Evolutionary conservation across 1,140 invertebrate species (phyloP).

Genomic region (Calephelis nemesis): DNA sequence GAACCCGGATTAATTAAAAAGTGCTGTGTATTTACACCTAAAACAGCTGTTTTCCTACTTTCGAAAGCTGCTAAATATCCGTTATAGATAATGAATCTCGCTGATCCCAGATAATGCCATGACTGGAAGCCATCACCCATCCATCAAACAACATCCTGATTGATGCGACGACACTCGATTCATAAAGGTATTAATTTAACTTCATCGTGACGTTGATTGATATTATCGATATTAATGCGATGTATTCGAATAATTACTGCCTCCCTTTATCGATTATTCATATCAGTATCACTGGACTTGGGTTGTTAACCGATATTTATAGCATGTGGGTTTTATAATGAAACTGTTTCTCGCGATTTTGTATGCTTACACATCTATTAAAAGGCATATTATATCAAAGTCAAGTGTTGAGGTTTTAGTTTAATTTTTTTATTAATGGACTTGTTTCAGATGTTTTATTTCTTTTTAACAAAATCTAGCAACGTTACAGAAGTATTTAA

Average conservation of each 20-base stretch:
- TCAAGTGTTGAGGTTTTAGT: too few relatives aligned
- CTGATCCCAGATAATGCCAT: slow-evolving; percentile 24
- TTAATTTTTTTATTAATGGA: too few relatives aligned
- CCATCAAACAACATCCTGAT: slow-evolving; percentile 53
- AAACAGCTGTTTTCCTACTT: too few relatives aligned
- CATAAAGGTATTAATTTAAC: slow-evolving; percentile 73
- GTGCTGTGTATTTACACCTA: too few relatives aligned
- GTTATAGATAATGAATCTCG: slow-evolving; percentile 8
- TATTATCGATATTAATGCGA: slow-evolving; percentile 68
- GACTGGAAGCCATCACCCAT: slow-evolving; percentile 45
- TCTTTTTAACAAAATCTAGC: too few relatives aligned
- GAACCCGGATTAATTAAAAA: too few relatives aligned
- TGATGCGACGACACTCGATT: slow-evolving; percentile 63
- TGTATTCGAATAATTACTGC: slow-evolving; percentile 56
- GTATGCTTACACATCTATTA: too few relatives aligned
- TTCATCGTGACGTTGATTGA: slow-evolving; percentile 67
- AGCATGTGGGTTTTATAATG: slow-evolving; percentile 8
- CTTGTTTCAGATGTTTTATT: too few relatives aligned
- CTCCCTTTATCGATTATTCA: slow-evolving; percentile 41
- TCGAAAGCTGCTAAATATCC: background rate
- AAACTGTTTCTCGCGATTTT: too few relatives aligned
- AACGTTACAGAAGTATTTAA: too few relatives aligned
- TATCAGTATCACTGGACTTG: slow-evolving; percentile 24
- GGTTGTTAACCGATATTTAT: slow-evolving; percentile 14
- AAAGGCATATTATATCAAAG: too few relatives aligned